Evolutionary conservation across 2,888 invertebrate genomes (phyloP), one percentile per base, ranked within the genome.

Genomic region (Prenolepis imparis): DNA sequence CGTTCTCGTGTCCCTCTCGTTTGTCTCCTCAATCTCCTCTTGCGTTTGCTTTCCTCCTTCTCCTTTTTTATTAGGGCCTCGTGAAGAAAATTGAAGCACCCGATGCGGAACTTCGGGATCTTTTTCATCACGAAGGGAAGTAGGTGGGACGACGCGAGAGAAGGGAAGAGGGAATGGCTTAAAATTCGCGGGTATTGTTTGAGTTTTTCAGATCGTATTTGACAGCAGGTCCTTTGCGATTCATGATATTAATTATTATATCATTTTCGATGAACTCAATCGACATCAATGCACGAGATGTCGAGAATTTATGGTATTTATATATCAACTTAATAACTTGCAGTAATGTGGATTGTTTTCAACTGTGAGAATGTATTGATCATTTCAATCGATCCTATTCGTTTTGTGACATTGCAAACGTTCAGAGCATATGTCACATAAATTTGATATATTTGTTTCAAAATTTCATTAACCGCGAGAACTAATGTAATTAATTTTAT

Each of bases 21-120:
- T 83, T 75, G 74, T 68, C 82, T 66, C 63, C 55, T 74, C 68
- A 12, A 59, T 68, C 73, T 75, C 55, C 70, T 52, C 52, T 83
- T 63, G 55, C 63, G 52, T 83, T n/a, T n/a, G n/a, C n/a, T n/a
- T n/a, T n/a, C n/a, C n/a, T n/a, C n/a, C n/a, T n/a, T n/a, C n/a
- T n/a, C n/a, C n/a, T n/a, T 59, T 52, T 52, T 82, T 83, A 73
- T 66, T 74, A 48, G 59, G 24, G 36, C 41, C 36, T 12, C 18
- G 61, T 39, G 39, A 18, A 63, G 78, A 81, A 61, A 81, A 63
- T 36, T 57, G 41, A 72, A 77, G 63, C 36, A 52, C 52, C 18
- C 39, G 57, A 39, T 48, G 28, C 39, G 52, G 18, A 77, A 63
- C 32, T 70, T 70, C 3, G 24, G 59, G 39, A 59, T 44, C 36